Conservation (phyloP, 2,888 invertebrate genomes). For the Oligia strigilis region DNA sequence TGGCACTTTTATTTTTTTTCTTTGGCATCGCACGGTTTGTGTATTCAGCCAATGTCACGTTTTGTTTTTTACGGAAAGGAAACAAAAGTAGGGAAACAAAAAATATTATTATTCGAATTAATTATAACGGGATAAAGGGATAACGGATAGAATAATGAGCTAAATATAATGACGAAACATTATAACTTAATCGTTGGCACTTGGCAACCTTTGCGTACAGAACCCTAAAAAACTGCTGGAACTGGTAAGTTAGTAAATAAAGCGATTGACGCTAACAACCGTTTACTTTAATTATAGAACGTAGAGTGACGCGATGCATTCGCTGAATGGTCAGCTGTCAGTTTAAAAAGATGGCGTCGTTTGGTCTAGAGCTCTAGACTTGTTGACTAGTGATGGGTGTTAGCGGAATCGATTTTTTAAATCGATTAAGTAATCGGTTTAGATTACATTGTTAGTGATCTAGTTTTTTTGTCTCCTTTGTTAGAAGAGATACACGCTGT, state of each 20-base stretch:
- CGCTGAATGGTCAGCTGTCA: slow-evolving; percentile 45
- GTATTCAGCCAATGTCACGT: no score
- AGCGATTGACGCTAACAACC: slow-evolving; percentile 43
- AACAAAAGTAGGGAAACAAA: no score
- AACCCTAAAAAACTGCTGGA: slow-evolving; percentile 26
- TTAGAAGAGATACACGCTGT: slow-evolving; percentile 6
- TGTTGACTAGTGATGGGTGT: slow-evolving; percentile 58
- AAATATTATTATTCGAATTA: no score
- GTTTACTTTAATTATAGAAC: slow-evolving; percentile 48
- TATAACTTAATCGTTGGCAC: background rate
- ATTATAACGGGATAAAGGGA: no score
- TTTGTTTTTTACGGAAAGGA: no score
- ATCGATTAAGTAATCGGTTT: slow-evolving; percentile 45
- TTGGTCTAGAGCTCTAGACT: slow-evolving; percentile 80
- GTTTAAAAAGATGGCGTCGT: slow-evolving; percentile 73
- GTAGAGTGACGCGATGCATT: slow-evolving; percentile 36
- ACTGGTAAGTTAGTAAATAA: slow-evolving; percentile 37
- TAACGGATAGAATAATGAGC: no score
- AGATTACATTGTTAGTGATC: slow-evolving; percentile 21
- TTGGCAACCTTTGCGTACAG: background rate
- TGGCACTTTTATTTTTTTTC: background rate
- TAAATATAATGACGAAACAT: no score
- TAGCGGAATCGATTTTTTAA: slow-evolving; percentile 21
- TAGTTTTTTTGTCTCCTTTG: slow-evolving; percentile 14
- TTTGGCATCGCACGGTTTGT: no score